Evolutionary conservation across 2,888 invertebrate genomes (phyloP), one percentile per base, ranked within the genome.

Genomic region (Lacanobia oleracea): DNA sequence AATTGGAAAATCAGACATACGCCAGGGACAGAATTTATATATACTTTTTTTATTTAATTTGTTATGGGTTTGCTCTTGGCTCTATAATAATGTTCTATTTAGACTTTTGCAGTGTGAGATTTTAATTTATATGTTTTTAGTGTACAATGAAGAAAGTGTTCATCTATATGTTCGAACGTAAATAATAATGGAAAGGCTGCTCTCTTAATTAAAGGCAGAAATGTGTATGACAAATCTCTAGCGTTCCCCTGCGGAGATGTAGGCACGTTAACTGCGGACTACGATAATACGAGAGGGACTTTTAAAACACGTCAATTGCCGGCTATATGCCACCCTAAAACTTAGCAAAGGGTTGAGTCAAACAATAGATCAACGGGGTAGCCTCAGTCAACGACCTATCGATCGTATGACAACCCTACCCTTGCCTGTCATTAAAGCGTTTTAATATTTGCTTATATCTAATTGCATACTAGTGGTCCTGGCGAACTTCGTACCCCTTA

Each of bases 331-430:
- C 21, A 62, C 63, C 53, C 63, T 37, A 73, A 16, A 12, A 43
- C 1, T 23, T 14, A 1, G 1, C 37, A 10, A 69, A 56, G 77
- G 77, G 75, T 40, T 33, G 40, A 23, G 9, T 10, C 21, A 33
- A 75, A 75, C 78, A 75, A 75, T 75, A 21, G 21, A 51, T 14
- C 4, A 14, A 18, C 18, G 50, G 37, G 56, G 45, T 61, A 16
- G 14, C 27, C 23, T 27, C 69, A 51, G 77, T 27, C 61, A 1
- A 37, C 70, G 37, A 18, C 27, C 77, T 77, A 77, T 77, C 61
- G 75, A 75, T 77, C 56, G 56, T 1, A 1, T 21, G n/a, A n/a
- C 10, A 9, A 33, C 45, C n/a, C 50, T 50, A 23, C n/a, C 18
- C 40, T 14, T 21, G 27, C 18, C 7, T n/a, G 45, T 23, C 27